Conservation (phyloP, 2,113 vertebrate genomes). For the Brienomyrus brachyistius region DNA sequence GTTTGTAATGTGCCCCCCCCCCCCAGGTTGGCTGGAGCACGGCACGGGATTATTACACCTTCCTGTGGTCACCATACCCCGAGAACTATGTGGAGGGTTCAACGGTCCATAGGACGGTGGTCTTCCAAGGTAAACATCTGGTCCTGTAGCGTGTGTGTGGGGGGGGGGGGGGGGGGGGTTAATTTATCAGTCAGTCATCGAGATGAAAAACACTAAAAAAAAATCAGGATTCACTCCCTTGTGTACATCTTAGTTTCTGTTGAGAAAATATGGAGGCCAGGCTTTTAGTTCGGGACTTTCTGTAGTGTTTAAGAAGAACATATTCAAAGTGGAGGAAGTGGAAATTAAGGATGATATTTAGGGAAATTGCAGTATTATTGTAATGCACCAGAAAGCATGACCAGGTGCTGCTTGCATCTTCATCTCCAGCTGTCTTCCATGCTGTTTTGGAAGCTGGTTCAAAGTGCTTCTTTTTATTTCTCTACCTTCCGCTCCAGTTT, state of each 20-base stretch:
- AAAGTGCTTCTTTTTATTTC: neutral
- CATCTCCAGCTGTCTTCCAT: neutral
- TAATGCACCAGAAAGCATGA: neutral
- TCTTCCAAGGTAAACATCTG: slow-evolving; percentile 80
- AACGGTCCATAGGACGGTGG: slow-evolving; percentile 77
- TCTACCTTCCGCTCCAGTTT: neutral
- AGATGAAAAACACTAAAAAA: neutral
- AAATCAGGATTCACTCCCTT: neutral
- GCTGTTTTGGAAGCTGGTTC: neutral
- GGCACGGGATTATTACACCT: slow-evolving; percentile 94
- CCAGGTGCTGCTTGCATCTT: neutral
- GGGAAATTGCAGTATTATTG: neutral
- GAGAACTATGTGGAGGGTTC: slow-evolving; percentile 83
- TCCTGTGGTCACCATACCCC: slow-evolving; percentile 93
- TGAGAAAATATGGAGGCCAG: neutral
- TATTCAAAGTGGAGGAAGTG: neutral
- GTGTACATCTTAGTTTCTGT: neutral
- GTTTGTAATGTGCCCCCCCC: neutral
- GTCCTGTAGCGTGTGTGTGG: neutral
- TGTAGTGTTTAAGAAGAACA: neutral
- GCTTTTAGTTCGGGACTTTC: neutral
- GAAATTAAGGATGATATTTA: neutral
- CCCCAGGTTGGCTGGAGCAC: slow-evolving; percentile 96
- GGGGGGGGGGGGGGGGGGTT: neutral
- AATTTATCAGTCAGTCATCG: neutral